Percentiles rank a stretch among this genome's conserved stretches.
Evolutionary conservation across 2,797 vertebrate genomes (phyloP).

Genomic region (Austrolebias charrua): DNA sequence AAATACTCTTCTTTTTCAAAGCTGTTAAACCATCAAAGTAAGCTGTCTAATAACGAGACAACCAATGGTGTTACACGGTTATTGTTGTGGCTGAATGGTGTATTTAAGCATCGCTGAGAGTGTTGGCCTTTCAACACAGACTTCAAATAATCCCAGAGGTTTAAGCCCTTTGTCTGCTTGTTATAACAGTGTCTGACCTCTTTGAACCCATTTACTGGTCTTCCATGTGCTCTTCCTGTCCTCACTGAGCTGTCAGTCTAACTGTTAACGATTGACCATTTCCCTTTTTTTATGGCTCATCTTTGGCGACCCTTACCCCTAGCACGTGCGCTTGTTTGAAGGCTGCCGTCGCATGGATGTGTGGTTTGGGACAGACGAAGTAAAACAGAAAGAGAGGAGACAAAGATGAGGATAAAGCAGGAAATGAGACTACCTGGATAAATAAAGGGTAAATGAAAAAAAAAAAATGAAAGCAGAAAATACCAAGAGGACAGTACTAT

Average conservation of each 20-base stretch:
- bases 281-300: slow-evolving; percentile 10
- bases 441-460: no score
- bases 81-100: not conserved
- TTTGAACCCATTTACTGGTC: slow-evolving; percentile 4
- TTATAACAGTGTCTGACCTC: slow-evolving; percentile 1
- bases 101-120: not conserved
- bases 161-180: slow-evolving; percentile 2
- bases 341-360: slow-evolving; percentile 15
- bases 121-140: not conserved
- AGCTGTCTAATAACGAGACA: no score
- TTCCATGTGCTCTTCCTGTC: slow-evolving; percentile 1
- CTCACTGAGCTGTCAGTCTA: slow-evolving; percentile 26
- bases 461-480: slow-evolving; percentile 19
- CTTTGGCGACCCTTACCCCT: slow-evolving; percentile 9
- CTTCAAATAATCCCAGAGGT: not conserved
- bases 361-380: not conserved
- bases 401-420: slow-evolving; percentile 4
- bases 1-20: no score
- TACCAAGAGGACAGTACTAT: slow-evolving; percentile 47
- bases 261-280: slow-evolving; percentile 33
- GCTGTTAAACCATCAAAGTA: no score
- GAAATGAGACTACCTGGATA: no score
- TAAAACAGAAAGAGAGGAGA: not conserved
- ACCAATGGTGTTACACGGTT: not conserved
- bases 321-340: slow-evolving; percentile 34